A percentile compares a stretch with the other conserved stretches of the same genome.
phyloP scores from a whole-genome alignment of 2,797 vertebrate species.

The Linurgus olivaceus region DNA sequence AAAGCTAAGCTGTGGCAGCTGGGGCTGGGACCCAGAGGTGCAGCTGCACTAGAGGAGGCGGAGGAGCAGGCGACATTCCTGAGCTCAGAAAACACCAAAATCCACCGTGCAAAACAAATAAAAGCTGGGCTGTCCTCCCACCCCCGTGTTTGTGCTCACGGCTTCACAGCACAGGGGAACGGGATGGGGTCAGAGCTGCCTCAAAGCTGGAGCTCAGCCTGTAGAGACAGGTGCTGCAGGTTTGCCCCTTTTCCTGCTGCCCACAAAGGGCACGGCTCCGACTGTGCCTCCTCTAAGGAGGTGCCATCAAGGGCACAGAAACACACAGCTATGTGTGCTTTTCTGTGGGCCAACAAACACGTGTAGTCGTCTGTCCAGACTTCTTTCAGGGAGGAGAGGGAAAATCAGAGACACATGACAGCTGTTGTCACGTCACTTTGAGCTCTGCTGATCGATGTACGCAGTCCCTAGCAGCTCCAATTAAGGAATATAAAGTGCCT shows the following conservation, averaged over 20 bases:
- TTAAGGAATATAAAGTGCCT: background rate
- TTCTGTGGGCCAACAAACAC: background rate
- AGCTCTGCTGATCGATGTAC: background rate
- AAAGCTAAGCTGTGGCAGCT: conserved; percentile 40
- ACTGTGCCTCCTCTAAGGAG: background rate
- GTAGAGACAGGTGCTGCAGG: background rate
- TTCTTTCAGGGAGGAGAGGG: background rate
- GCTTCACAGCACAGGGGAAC: background rate
- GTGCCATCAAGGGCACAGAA: background rate
- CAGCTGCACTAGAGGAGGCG: background rate
- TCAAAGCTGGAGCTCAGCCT: background rate
- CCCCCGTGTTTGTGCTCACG: background rate
- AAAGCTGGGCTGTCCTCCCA: background rate
- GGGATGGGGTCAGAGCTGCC: background rate
- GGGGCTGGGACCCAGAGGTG: conserved; percentile 13
- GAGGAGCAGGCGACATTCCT: background rate
- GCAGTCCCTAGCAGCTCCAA: background rate
- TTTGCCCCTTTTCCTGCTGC: background rate
- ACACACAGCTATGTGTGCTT: fast-evolving
- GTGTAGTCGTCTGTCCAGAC: background rate
- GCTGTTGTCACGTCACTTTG: fast-evolving
- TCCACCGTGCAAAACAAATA: background rate
- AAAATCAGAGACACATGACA: background rate
- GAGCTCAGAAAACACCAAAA: conserved; percentile 10
- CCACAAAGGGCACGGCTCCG: fast-evolving